Evolutionary conservation across 2,888 invertebrate species (phyloP).

Genomic region (Zygogramma bicolorata): DNA sequence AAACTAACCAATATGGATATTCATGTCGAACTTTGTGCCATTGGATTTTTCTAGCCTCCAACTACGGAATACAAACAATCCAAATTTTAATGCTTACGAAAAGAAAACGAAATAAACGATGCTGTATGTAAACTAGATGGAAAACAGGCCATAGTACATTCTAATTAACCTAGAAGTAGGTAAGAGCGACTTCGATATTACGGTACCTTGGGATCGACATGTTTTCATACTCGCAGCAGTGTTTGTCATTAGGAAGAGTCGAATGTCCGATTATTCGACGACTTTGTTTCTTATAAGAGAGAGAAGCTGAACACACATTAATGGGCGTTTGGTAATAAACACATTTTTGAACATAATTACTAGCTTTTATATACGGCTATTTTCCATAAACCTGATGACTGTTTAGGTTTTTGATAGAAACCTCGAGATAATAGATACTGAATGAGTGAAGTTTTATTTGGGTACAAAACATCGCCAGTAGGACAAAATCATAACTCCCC

Average conservation of each 20-base stretch:
- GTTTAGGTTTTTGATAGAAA: too few relatives aligned
- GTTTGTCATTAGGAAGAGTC: not conserved
- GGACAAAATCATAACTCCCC: too few relatives aligned
- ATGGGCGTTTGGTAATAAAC: not conserved
- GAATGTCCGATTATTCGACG: not conserved
- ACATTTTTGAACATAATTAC: too few relatives aligned
- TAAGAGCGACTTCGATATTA: not conserved
- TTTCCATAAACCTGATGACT: too few relatives aligned
- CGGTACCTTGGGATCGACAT: constrained; percentile 1
- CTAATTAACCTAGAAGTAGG: constrained; percentile 1
- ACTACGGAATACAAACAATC: not conserved
- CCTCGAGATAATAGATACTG: too few relatives aligned
- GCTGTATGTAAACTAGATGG: not conserved
- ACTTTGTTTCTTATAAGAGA: not conserved
- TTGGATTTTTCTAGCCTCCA: too few relatives aligned
- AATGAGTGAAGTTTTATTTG: too few relatives aligned
- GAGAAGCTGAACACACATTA: not conserved
- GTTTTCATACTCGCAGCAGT: constrained; percentile 6
- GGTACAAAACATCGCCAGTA: too few relatives aligned
- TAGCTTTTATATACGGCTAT: too few relatives aligned
- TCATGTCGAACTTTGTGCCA: too few relatives aligned
- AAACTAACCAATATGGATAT: too few relatives aligned
- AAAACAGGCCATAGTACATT: not conserved
- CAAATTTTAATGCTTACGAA: not conserved
- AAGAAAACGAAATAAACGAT: not conserved